Percentiles rank a stretch among this genome's conserved stretches.
These are phyloP conservation scores for Cylindroiulus punctatus DNA, from an alignment of 2,888 invertebrate species.

Conservation along the genomic window DNA sequence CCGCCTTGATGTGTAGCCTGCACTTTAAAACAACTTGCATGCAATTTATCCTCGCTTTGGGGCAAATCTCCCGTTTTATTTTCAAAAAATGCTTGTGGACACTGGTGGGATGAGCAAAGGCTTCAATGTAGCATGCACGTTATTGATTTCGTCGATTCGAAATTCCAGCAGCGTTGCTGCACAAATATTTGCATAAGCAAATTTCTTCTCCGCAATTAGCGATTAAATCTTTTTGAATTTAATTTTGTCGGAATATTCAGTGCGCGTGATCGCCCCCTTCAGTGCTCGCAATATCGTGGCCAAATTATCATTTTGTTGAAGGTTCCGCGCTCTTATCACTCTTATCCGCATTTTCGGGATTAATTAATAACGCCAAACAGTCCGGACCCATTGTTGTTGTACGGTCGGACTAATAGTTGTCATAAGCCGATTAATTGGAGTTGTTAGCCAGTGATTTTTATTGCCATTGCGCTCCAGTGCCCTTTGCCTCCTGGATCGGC, in stretches of 20 bases:
- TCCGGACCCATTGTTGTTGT: not conserved
- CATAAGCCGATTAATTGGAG: constrained; percentile 18
- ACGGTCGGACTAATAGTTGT: not conserved
- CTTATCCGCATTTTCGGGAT: constrained; percentile 9
- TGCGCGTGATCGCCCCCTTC: not conserved
- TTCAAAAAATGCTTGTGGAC: not conserved
- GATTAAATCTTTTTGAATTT: constrained; percentile 9
- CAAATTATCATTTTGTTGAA: not conserved
- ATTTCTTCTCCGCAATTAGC: constrained; percentile 10
- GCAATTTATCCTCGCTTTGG: not conserved
- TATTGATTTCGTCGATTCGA: not conserved
- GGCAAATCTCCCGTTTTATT: not conserved
- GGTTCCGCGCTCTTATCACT: constrained; percentile 7
- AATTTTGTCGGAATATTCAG: constrained; percentile 18
- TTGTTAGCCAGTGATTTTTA: constrained; percentile 17
- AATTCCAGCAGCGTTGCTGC: not conserved
- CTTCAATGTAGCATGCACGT: not conserved
- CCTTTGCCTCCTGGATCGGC: not conserved
- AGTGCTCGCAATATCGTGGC: not conserved
- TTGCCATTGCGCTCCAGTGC: not conserved
- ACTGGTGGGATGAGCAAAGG: not conserved
- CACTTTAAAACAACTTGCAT: no score
- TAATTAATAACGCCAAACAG: not conserved
- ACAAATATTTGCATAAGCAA: constrained; percentile 18
- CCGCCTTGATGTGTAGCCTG: no score